phyloP scores from a whole-genome alignment of 2,797 vertebrate species.

The Anguilla obscura region DNA sequence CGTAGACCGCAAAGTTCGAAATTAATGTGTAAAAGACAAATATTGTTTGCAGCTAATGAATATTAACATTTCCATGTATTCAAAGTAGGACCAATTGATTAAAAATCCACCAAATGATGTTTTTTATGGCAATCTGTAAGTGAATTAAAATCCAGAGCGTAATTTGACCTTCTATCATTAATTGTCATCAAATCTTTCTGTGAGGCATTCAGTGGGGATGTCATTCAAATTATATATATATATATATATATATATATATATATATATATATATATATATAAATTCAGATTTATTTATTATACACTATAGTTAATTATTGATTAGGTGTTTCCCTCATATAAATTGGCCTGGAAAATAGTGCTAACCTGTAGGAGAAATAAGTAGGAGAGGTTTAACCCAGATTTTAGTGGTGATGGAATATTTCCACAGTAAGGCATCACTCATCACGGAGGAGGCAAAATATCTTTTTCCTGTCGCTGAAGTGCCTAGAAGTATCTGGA shows the following conservation, averaged over 20 bases:
- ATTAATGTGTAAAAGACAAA: neutral
- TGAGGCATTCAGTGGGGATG: slow-evolving; percentile 9
- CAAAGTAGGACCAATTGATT: neutral
- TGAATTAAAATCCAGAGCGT: neutral
- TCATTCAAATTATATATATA: neutral
- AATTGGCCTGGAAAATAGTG: slow-evolving; percentile 12
- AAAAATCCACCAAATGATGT: neutral
- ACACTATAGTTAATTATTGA: neutral
- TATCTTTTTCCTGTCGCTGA: too few relatives aligned
- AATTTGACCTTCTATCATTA: slow-evolving; percentile 15
- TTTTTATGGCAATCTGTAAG: neutral
- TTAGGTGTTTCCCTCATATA: neutral
- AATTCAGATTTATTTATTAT: neutral
- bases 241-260: neutral
- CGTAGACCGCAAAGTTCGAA: neutral
- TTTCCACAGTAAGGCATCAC: neutral
- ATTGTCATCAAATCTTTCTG: neutral
- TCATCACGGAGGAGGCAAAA: neutral
- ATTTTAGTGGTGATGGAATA: slow-evolving; percentile 12
- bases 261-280: neutral
- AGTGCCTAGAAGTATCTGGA: neutral
- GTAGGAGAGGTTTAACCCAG: neutral
- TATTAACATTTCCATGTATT: neutral
- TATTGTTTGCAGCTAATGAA: neutral
- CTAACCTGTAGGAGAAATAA: slow-evolving; percentile 10